A percentile compares a stretch with the other conserved stretches of the same genome.
phyloP scores from a whole-genome alignment of 2,113 vertebrate species.

The Hyperopisus bebe region DNA sequence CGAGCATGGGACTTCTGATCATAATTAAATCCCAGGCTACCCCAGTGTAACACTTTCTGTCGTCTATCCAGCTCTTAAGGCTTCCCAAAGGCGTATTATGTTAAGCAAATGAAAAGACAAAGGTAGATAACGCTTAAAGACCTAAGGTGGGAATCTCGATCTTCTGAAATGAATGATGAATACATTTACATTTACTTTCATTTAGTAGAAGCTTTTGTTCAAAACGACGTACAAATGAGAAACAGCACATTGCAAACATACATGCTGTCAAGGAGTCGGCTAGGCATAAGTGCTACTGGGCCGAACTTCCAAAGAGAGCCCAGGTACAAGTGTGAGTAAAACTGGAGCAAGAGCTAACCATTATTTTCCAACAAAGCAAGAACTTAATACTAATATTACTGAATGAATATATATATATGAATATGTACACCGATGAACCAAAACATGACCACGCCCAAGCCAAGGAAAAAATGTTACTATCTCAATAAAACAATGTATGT shows the following conservation, averaged over 20 bases:
- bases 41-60: neutral
- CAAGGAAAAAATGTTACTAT: neutral
- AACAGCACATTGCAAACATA: neutral
- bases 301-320: neutral
- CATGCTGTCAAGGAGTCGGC: neutral
- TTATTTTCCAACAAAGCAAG: neutral
- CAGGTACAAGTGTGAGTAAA: neutral
- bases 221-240: neutral
- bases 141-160: neutral
- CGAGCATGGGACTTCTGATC: neutral
- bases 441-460: neutral
- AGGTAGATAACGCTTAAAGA: neutral
- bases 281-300: neutral
- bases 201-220: too few relatives aligned
- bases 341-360: neutral
- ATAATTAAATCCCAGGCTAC: neutral
- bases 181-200: neutral
- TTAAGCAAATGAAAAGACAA: neutral
- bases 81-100: neutral
- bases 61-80: neutral
- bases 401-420: neutral
- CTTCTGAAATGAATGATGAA: neutral
- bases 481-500: neutral
- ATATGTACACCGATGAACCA: neutral
- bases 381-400: neutral